These are phyloP conservation scores for Solenopsis fugax DNA, from an alignment of 1,140 invertebrate species.

Conservation along the genomic window DNA sequence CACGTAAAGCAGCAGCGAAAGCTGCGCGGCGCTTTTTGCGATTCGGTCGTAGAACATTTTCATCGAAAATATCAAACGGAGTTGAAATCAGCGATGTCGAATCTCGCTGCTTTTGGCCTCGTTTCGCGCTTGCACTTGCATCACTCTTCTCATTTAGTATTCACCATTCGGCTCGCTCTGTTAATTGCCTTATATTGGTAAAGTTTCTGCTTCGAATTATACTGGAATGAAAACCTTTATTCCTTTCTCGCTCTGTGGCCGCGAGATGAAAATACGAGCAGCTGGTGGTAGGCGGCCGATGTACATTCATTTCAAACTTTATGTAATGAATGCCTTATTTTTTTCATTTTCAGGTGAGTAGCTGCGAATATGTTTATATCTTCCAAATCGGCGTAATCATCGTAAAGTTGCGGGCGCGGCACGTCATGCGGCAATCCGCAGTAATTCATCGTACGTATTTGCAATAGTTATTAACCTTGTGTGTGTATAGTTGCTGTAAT, in stretches of 20 bases:
- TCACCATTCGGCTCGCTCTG: constrained; percentile 65
- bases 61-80: constrained; percentile 28
- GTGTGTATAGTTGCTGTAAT: constrained; percentile 28
- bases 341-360: constrained; percentile 64
- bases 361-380: too few relatives aligned
- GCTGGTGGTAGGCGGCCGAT: constrained; percentile 6
- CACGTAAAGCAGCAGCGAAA: constrained; percentile 19
- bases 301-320: constrained; percentile 45
- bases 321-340: constrained; percentile 16
- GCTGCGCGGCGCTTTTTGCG: constrained; percentile 1
- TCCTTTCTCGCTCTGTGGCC: constrained; percentile 3
- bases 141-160: constrained; percentile 55
- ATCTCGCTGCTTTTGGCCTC: constrained; percentile 28
- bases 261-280: constrained; percentile 50
- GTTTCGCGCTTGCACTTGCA: constrained; percentile 30
- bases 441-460: constrained; percentile 39
- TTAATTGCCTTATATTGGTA: constrained; percentile 80
- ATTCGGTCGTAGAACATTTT: constrained; percentile 30
- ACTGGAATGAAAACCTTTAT: constrained; percentile 25
- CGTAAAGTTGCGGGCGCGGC: not conserved
- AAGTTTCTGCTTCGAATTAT: constrained; percentile 75
- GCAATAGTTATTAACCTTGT: constrained; percentile 33
- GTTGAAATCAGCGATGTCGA: constrained; percentile 43
- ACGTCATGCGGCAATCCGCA: not conserved
- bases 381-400: not conserved